Conservation (phyloP, 2,888 invertebrate genomes). For the Idaea aversata region DNA sequence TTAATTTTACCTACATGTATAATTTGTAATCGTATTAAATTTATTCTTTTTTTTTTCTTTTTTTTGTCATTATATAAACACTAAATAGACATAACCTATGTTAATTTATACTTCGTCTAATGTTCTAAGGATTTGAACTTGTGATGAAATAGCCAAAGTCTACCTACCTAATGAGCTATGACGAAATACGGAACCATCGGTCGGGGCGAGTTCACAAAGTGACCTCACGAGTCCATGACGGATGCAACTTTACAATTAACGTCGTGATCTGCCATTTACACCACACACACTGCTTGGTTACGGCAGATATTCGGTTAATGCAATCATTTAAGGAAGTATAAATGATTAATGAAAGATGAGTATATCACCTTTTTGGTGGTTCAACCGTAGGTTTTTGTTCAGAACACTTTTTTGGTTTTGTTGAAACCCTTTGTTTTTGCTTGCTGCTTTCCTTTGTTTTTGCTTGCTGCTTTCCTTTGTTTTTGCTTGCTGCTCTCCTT, state of each 20-base stretch:
- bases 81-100: no score
- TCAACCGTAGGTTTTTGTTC: not conserved
- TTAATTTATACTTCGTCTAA: no score
- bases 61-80: no score
- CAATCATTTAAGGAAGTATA: conserved; percentile 5
- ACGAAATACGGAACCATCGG: conserved; percentile 47
- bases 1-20: no score
- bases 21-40: no score
- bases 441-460: no score
- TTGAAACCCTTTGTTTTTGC: no score
- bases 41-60: no score
- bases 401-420: no score
- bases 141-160: conserved; percentile 25
- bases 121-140: not conserved
- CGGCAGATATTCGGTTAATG: conserved; percentile 2
- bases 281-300: conserved; percentile 19
- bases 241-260: conserved; percentile 56
- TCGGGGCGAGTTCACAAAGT: conserved; percentile 39
- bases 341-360: not conserved
- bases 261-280: conserved; percentile 51
- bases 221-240: conserved; percentile 57
- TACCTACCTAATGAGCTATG: conserved; percentile 34
- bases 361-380: not conserved
- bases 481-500: no score
- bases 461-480: no score